These are phyloP conservation scores for Notothenia rossii DNA, from an alignment of 2,113 vertebrate genomes.

Conservation along the genomic window DNA sequence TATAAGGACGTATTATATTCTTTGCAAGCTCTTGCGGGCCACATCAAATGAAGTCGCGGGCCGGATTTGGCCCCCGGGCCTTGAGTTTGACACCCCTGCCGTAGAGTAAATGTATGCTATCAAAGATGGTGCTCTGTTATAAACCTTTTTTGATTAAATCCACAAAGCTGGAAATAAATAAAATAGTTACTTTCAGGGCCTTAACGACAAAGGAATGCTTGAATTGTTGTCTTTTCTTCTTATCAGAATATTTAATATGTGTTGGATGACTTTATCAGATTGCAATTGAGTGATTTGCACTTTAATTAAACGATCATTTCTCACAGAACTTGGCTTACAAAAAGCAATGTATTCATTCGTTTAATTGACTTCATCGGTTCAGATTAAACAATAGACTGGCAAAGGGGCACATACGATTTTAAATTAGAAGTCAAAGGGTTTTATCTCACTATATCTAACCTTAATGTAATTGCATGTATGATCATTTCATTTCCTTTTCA, in stretches of 20 bases:
- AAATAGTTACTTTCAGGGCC: constrained; percentile 9
- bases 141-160: not conserved
- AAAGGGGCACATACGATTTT: not conserved
- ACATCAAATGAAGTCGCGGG: too few relatives aligned
- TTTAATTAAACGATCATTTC: constrained; percentile 16
- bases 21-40: too few relatives aligned
- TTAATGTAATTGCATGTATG: not conserved
- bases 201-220: not conserved
- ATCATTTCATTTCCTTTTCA: not conserved
- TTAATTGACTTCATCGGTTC: not conserved
- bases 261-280: constrained; percentile 15
- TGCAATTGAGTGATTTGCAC: not conserved
- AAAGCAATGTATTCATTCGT: not conserved
- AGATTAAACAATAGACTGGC: not conserved
- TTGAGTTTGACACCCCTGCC: too few relatives aligned
- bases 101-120: constrained; percentile 36
- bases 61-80: too few relatives aligned
- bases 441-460: not conserved
- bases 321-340: not conserved
- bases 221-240: not conserved
- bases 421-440: not conserved
- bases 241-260: constrained; percentile 16
- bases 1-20: too few relatives aligned
- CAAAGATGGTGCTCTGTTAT: constrained; percentile 35
- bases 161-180: constrained; percentile 9